Evolutionary conservation across 2,797 vertebrate genomes (phyloP), one percentile per base, ranked within the genome.

Genomic region (Trematomus bernacchii): DNA sequence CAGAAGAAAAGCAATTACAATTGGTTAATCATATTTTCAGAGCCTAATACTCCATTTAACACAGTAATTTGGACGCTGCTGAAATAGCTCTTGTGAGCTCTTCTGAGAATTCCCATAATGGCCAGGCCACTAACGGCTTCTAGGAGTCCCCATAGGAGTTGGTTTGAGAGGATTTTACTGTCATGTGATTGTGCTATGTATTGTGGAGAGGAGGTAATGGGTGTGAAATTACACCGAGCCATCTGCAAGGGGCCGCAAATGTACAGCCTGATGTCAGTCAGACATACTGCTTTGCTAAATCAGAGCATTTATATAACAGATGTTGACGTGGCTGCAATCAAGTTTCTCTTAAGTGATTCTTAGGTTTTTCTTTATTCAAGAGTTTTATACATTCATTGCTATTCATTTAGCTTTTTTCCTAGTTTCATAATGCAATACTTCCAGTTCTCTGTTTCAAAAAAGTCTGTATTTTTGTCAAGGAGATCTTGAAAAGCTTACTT

Each of bases 21-120:
- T 85, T 85, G 87, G 83, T 91, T 92, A 89, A 91, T 92, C 84
- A 91, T 92, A 86, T 90, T 90, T 86, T 86, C 90, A 48, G 73
- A 85, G 86, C 69, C 86, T 89, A 87, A 92, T 93, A 91, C 85
- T 91, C 85, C 82, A 87, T 92, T 94, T 92, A 91, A 92, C 87
- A 78, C 76, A 76, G 85, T 85, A 50, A 92, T 92, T 91, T 90
- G 73, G 88, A 89, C 55, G 80, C 81, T 86, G 87, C 89, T 72
- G 88, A 87, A 88, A 92, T 87, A 86, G 90, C 85, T 92, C 86
- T 90, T 76, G 70, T 82, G 83, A 89, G 87, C 81, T 89, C 86
- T 90, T 85, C 69, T 76, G 83, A 90, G 90, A 87, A 89, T 91
- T 92, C 89, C 85, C 84, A 81, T 86, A 90, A 93, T 89, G 83